Percentiles rank a stretch among this genome's conserved stretches.
These are phyloP conservation scores for Melanerpes aurifrons DNA, from an alignment of 2,113 vertebrate species.

Conservation along the genomic window DNA sequence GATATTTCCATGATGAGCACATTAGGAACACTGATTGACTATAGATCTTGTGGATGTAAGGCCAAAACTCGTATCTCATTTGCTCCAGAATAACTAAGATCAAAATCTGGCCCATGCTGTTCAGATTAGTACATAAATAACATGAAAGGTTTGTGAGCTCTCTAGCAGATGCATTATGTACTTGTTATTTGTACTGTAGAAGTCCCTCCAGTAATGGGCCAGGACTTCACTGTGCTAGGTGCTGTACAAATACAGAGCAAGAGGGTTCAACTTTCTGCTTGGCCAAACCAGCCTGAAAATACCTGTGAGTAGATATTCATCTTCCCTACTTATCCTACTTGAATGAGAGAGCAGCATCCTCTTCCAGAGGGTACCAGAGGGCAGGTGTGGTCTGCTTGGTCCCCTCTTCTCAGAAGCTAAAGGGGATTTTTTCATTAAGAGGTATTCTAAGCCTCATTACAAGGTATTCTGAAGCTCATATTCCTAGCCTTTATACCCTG, in stretches of 20 bases:
- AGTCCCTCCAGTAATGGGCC: neutral
- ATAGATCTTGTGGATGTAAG: conserved; percentile 50
- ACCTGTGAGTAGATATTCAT: neutral
- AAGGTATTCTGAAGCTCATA: neutral
- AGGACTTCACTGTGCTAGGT: neutral
- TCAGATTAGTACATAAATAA: conserved; percentile 65
- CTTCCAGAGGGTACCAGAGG: neutral
- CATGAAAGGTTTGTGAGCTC: conserved; percentile 45
- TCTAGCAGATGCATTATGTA: conserved; percentile 24
- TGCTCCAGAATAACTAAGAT: conserved; percentile 61
- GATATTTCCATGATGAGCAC: conserved; percentile 63
- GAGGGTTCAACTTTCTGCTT: neutral
- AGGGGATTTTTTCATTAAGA: neutral
- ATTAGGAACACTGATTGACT: conserved; percentile 61
- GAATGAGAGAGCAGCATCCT: neutral
- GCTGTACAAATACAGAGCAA: neutral
- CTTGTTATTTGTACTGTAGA: neutral
- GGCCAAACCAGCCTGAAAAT: neutral
- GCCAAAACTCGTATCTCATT: conserved; percentile 56
- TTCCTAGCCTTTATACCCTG: neutral
- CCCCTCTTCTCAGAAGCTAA: neutral
- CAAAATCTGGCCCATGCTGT: conserved; percentile 60
- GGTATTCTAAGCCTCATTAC: neutral
- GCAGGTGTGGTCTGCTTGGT: neutral
- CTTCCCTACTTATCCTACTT: rapidly evolving